Evolutionary conservation across 2,113 vertebrate genomes (phyloP).

Genomic region (Indri indri): DNA sequence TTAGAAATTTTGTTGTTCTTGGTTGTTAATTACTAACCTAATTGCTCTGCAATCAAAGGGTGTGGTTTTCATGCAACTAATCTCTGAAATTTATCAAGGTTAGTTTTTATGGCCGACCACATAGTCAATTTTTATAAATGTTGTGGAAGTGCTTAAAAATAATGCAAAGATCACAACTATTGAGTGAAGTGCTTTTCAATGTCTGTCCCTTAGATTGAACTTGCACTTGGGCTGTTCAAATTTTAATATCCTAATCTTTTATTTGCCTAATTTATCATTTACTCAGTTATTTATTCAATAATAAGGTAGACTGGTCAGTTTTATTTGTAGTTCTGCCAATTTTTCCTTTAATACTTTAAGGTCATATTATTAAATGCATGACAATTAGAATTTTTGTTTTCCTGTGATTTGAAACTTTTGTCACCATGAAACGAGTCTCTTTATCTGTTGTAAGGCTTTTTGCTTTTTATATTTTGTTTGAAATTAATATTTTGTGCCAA

Average conservation of each 20-base stretch:
- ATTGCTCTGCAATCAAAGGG: neutral
- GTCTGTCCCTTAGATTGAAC: neutral
- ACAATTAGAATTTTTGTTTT: neutral
- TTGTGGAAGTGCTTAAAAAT: neutral
- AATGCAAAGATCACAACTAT: neutral
- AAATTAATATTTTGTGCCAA: neutral
- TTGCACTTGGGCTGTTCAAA: neutral
- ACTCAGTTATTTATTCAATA: neutral
- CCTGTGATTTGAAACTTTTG: neutral
- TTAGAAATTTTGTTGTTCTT: neutral
- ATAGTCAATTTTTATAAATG: neutral
- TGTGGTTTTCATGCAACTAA: neutral
- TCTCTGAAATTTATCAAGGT: neutral
- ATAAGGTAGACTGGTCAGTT: neutral
- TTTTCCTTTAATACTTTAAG: slow-evolving; percentile 18
- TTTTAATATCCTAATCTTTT: neutral
- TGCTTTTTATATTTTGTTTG: neutral
- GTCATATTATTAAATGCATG: neutral
- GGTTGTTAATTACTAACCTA: neutral
- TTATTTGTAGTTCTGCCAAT: neutral
- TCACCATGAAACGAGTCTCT: neutral
- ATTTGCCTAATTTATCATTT: neutral
- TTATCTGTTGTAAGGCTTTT: neutral
- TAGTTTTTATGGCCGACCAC: neutral
- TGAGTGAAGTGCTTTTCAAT: neutral